Evolutionary conservation across 2,113 vertebrate genomes (phyloP).

Genomic region (Bubo blakistoni): DNA sequence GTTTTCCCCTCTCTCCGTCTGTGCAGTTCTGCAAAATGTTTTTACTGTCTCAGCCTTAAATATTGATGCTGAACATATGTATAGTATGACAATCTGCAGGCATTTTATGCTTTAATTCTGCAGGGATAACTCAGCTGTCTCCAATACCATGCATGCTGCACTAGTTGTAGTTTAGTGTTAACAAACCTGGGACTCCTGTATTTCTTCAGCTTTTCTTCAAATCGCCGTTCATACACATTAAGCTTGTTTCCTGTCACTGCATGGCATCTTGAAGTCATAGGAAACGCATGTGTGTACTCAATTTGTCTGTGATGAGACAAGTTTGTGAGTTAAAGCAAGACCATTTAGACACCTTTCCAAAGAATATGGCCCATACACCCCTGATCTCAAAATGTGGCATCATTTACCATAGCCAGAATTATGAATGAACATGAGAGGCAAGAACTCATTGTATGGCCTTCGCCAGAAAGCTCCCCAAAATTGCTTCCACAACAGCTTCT

Average conservation of each 20-base stretch:
- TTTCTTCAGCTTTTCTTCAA: slow-evolving; percentile 18
- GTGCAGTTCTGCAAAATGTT: slow-evolving; percentile 31
- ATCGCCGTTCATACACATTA: neutral
- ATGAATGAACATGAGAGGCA: neutral
- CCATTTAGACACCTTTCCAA: neutral
- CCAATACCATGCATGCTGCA: neutral
- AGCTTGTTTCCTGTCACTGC: neutral
- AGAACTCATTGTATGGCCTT: neutral
- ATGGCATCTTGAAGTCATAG: slow-evolving; percentile 1
- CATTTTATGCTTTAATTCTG: slow-evolving; percentile 1
- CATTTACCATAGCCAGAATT: neutral
- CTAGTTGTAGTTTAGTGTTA: neutral
- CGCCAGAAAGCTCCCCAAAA: neutral
- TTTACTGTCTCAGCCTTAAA: slow-evolving; percentile 47
- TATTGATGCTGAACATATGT: slow-evolving; percentile 52
- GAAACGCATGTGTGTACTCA: neutral
- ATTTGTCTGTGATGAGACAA: neutral
- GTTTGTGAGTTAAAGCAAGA: neutral
- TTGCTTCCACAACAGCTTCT: neutral
- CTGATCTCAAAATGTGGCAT: neutral
- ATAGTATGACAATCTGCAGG: neutral
- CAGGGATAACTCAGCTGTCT: slow-evolving; percentile 38
- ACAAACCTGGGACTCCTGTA: neutral
- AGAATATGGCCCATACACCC: neutral
- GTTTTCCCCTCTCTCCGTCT: neutral